phyloP scores from a whole-genome alignment of 2,797 vertebrate genomes.

The Erethizon dorsatum region DNA sequence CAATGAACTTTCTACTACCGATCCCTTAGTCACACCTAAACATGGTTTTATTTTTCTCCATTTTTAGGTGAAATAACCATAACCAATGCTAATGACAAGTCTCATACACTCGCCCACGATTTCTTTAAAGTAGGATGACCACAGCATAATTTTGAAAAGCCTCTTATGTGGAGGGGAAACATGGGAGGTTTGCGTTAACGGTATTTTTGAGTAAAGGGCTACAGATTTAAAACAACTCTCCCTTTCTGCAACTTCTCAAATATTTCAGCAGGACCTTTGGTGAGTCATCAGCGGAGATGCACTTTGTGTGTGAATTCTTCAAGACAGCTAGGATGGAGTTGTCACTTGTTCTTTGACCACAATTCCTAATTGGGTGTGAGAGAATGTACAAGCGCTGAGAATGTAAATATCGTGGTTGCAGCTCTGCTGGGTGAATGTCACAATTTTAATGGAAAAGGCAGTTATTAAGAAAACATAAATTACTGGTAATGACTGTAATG shows the following conservation, averaged over 20 bases:
- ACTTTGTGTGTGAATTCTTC: not conserved
- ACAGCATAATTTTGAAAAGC: slow-evolving; percentile 10
- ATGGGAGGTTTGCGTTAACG: not conserved
- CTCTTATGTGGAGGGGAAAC: not conserved
- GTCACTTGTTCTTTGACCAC: not conserved
- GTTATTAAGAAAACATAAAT: slow-evolving; percentile 8
- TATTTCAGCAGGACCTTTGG: not conserved
- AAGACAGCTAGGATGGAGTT: not conserved
- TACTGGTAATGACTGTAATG: not conserved
- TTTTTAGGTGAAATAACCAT: not conserved
- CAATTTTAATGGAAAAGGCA: not conserved
- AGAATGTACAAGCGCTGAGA: not conserved
- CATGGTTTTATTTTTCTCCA: not conserved
- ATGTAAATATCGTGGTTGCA: not conserved
- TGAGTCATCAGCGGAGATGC: not conserved
- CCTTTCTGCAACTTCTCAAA: not conserved
- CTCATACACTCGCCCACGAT: not conserved
- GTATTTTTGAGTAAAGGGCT: not conserved
- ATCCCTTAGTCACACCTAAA: not conserved
- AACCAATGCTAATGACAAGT: not conserved
- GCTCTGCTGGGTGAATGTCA: not conserved
- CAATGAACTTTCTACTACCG: not conserved
- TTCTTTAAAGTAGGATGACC: slow-evolving; percentile 18
- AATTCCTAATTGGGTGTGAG: not conserved
- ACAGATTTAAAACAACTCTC: not conserved